Evolutionary conservation across 92 coral and sea anemone genomes (phyloP), one percentile per base, ranked within the genome.

Genomic region (Siderastrea siderea): DNA sequence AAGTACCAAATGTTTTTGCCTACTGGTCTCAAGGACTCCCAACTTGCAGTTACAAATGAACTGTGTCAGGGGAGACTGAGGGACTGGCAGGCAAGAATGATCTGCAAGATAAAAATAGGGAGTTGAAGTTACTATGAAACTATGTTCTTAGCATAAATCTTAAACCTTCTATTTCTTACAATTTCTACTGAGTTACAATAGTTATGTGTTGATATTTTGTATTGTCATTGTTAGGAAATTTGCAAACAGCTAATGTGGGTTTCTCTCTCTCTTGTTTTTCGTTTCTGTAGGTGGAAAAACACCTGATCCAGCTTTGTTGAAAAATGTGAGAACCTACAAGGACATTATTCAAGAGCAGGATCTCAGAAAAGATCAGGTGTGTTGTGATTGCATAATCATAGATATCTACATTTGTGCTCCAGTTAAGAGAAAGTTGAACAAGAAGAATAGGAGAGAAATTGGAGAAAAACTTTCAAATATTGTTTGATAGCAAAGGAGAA

Each of bases 231-330:
- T 68, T 45, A 3, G 43, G 38, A 16, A 5, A 46, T 47, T 71
- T 52, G 49, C 62, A 62, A 74, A 49, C n/a, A 38, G 44, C 47
- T 84, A 61, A 84, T 84, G 52, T 63, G 71, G 71, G 19, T 53
- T 55, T 68, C 78, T 71, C 85, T 72, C 78, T 87, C 74, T 90
- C 66, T 88, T 74, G 75, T 83, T 10, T 88, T 84, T 78, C 90
- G 26, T 93, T 90, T 85, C 92, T 88, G 55, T 84, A 94, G 97
- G 98, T 85, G 96, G 98, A 46, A 95, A 98, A 91, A 98, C 99
- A 26, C 99, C 99, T 4, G 99, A 98, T 80, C 94, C 98, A 45
- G 14, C 92, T 15, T 69, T 19, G 0, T 86, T 95, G 54, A 86
- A 84, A 72, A 79, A 92, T 77, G 86, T 74, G 46, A 75, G 99